Evolutionary conservation across 64 coral and sea anemone species (phyloP).

Genomic region (Montipora efflorescens): DNA sequence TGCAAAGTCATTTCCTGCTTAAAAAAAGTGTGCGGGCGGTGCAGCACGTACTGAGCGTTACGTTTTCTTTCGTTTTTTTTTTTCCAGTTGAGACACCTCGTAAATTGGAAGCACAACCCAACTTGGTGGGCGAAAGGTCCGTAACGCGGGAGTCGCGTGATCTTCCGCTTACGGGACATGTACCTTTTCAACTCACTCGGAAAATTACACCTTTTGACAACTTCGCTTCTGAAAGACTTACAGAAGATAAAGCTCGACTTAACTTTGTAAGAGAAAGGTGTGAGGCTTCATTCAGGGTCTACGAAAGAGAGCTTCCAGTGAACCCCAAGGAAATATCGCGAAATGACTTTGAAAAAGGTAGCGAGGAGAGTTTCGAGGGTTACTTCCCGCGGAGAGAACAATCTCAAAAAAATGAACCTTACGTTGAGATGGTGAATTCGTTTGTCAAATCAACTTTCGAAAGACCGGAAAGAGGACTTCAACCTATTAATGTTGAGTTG

Average conservation of each 20-base stretch:
- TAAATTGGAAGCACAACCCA: constrained; percentile 19
- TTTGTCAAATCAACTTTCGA: constrained; percentile 27
- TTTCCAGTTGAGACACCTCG: constrained; percentile 29
- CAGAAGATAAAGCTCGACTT: neutral
- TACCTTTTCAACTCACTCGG: neutral
- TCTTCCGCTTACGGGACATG: neutral
- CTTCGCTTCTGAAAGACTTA: constrained; percentile 20
- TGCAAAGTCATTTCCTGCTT: no score
- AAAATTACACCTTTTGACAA: neutral
- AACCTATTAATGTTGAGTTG: neutral
- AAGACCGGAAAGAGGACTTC: neutral
- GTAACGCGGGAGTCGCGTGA: constrained; percentile 32
- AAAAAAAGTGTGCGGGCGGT: no score
- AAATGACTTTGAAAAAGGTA: neutral
- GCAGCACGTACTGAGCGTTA: no score
- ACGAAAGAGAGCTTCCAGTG: neutral
- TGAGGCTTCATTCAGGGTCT: neutral
- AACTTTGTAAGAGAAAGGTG: neutral
- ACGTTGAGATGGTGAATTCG: neutral
- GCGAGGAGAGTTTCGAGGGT: neutral
- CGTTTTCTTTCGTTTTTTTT: neutral
- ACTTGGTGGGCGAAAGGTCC: constrained; percentile 16
- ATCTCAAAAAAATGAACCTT: neutral
- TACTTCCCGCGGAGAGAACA: constrained; percentile 3
- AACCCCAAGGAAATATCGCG: constrained; percentile 11